Base-by-base conservation (phyloP, 2,113 vertebrate species). In the Thunnus maccoyii region DNA sequence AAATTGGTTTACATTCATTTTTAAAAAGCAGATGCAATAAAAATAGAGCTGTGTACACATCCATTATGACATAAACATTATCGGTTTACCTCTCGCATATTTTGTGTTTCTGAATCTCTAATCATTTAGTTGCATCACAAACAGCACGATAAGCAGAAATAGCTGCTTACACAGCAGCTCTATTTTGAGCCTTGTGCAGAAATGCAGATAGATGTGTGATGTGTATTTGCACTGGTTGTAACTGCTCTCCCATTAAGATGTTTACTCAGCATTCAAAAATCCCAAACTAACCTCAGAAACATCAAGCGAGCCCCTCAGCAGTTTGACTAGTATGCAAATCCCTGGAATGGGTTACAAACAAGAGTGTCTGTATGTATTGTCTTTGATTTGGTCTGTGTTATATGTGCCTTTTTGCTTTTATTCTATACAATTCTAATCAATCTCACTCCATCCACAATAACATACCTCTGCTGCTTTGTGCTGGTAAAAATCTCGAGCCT, bases 401-500 rank as follows among this genome's bases (percentile, higher is more conserved):
- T 14, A 64, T 62, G 50, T 46, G 17, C 4, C 0, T 9, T 67
- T 51, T 48, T 67, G 9, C n/a, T 20, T 1, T 22, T 76, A 56
- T 62, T 50, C 9, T 63, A 15, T 50, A 18, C 18, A 76, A 22
- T 52, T 65, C 44, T 46, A 18, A 62, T 51, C n/a, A 30, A 3
- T 27, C 63, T 20, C 5, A 30, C 51, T 25, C 61, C 36, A 18
- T 10, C 20, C 27, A 7, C 20, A 46, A 20, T 27, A 50, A 14
- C 65, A 41, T 82, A 97, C 96, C 96, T 97, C 95, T 82, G 86
- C 80, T 56, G 91, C 91, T 91, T 91, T 94, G 89, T 95, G 95
- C 48, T 93, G 93, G 90, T 97, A 97, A 86, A 97, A 95, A 58
- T 93, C 91, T 68, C 65, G 88, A 83, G 93, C 94, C 81, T 97